Conservation (phyloP, 2,113 vertebrate genomes). For the Dolichallabes microphthalmus region DNA sequence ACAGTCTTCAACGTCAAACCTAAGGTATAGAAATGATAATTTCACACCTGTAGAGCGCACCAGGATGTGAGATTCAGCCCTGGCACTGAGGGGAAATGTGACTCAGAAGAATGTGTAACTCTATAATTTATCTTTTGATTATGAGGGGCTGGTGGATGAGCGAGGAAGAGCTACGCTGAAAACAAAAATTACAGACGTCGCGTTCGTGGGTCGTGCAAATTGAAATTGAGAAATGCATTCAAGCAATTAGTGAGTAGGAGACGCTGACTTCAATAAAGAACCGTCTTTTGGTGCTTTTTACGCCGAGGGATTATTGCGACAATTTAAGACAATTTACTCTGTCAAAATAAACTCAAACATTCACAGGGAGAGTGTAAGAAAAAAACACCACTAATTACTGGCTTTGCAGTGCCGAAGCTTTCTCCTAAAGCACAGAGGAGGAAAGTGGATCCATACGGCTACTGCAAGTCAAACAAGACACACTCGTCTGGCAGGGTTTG, state of each 20-base stretch:
- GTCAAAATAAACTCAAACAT: constrained; percentile 77
- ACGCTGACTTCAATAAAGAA: constrained; percentile 70
- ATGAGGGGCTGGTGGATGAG: constrained; percentile 14
- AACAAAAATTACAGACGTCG: constrained; percentile 13
- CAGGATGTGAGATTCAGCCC: not conserved
- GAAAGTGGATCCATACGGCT: constrained; percentile 46
- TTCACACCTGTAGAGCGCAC: not conserved
- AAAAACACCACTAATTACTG: constrained; percentile 69
- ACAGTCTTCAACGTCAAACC: not conserved
- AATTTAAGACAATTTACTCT: constrained; percentile 77
- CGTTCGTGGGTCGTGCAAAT: constrained; percentile 26
- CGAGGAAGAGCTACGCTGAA: not conserved
- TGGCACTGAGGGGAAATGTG: not conserved
- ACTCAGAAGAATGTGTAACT: not conserved
- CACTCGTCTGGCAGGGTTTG: constrained; percentile 51
- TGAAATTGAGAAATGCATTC: constrained; percentile 40
- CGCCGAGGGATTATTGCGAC: constrained; percentile 74
- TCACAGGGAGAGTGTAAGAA: constrained; percentile 62
- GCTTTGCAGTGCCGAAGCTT: constrained; percentile 65
- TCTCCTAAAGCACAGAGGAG: constrained; percentile 59
- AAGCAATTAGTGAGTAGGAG: constrained; percentile 67
- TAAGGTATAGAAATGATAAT: no score
- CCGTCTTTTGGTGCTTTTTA: constrained; percentile 63
- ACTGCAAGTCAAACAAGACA: constrained; percentile 47
- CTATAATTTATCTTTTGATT: constrained; percentile 24